phyloP scores from a whole-genome alignment of 2,888 invertebrate genomes.

The Sphinx pinastri region DNA sequence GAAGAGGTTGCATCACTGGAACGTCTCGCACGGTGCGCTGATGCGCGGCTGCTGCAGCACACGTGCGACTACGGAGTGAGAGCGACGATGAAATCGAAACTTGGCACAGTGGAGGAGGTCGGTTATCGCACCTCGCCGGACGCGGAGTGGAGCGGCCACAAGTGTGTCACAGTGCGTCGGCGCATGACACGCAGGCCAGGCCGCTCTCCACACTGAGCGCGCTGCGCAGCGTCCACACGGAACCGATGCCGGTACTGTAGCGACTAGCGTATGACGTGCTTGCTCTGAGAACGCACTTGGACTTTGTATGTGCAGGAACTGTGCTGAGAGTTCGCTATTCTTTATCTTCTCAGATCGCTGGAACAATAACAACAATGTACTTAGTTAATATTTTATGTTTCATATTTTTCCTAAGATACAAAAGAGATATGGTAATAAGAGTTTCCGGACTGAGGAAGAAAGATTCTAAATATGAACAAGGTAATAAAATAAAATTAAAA shows the following conservation, averaged over 20 bases:
- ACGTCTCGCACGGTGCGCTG: constrained; percentile 58
- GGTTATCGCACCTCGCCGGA: constrained; percentile 66
- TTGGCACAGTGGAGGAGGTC: constrained; percentile 67
- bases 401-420: constrained; percentile 2
- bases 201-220: constrained; percentile 46
- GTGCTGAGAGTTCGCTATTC: constrained; percentile 41
- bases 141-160: constrained; percentile 55
- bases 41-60: constrained; percentile 54
- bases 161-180: constrained; percentile 61
- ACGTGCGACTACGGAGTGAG: constrained; percentile 72
- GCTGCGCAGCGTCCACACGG: neutral
- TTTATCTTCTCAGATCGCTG: constrained; percentile 42
- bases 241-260: neutral
- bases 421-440: neutral
- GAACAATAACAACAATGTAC: constrained; percentile 29
- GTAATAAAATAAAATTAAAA: too few species aligned
- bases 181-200: constrained; percentile 58
- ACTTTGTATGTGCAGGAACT: constrained; percentile 30
- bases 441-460: neutral
- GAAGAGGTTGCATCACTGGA: constrained; percentile 54
- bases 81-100: constrained; percentile 70
- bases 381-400: neutral
- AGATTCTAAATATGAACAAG: neutral
- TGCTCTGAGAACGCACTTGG: constrained; percentile 43
- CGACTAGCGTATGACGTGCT: neutral